Base-by-base conservation (phyloP, 2,797 vertebrate genomes). In the Distichodus sexfasciatus region DNA sequence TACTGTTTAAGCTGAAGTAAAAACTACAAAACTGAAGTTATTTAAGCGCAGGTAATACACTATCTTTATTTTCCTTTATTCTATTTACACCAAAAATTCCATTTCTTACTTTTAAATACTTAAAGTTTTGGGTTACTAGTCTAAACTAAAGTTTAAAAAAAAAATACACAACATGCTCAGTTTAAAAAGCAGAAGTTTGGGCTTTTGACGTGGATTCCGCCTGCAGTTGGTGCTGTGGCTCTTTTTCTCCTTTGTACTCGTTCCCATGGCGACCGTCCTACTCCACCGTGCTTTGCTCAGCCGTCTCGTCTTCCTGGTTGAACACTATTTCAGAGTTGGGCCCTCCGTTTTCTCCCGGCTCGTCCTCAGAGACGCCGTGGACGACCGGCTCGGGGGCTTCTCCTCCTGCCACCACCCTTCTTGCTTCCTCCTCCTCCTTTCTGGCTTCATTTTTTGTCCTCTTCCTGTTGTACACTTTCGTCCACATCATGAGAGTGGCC, bases 401-500 rank as follows among this genome's bases (percentile, higher is more conserved):
- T 28, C 6, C 23, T 0, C 0, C 15, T 8, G 8, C 4, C 40
- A 62, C 0, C n/a, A 44, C 3, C 3, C 31, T 3, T 10, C 21
- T 11, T 1, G 17, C 15, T 19, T 21, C 48, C 29, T 64, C 35
- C 6, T 9, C 12, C 40, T 47, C 54, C 4, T 58, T 38, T 43
- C n/a, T 69, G 10, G 38, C 44, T 51, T 69, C 60, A 7, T 54
- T 36, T 21, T 21, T 36, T 59, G 19, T 17, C 38, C 14, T 19
- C 2, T n/a, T 29, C 55, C 55, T 74, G 36, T 0, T 24, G 68
- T 3, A 3, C 62, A 23, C 33, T 54, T 21, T 1, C 75, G 62
- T 85, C 82, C 31, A 9, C 78, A 90, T 76, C 48, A 88, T 19
- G 62, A 84, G 0, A 0, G 2, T 36, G 62, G 55, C 75, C 62